Conservation (phyloP, 2,888 invertebrate species). For the Stenodera caucasica region DNA sequence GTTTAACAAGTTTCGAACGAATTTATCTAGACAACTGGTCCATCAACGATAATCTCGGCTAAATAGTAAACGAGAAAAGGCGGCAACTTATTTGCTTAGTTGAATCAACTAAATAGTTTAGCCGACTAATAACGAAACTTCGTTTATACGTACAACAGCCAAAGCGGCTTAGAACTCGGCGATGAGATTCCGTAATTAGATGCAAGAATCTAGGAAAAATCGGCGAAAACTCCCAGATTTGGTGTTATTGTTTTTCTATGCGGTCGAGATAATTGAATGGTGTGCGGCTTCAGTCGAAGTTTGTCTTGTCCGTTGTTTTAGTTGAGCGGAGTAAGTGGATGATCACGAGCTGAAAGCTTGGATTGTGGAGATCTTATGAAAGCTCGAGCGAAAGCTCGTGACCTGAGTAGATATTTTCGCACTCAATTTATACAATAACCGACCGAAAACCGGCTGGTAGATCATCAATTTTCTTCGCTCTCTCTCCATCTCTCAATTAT, state of each 20-base stretch:
- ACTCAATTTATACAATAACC: conserved; percentile 20
- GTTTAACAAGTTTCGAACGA: not conserved
- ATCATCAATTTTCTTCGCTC: too few relatives aligned
- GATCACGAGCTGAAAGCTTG: conserved; percentile 23
- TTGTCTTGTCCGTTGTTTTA: conserved; percentile 26
- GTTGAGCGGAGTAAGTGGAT: conserved; percentile 13
- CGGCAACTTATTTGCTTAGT: too few relatives aligned
- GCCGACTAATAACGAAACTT: not conserved
- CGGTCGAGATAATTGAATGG: not conserved
- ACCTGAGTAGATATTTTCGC: conserved; percentile 19
- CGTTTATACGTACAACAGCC: too few relatives aligned
- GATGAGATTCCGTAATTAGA: too few relatives aligned
- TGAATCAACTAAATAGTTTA: not conserved
- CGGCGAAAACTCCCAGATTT: too few relatives aligned
- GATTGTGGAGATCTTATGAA: conserved; percentile 20
- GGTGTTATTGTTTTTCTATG: not conserved
- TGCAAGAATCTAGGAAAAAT: too few relatives aligned
- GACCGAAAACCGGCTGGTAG: not conserved
- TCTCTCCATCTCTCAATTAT: too few relatives aligned
- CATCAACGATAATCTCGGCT: not conserved
- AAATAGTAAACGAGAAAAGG: not conserved
- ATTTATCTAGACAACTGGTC: not conserved
- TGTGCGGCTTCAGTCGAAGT: conserved; percentile 13
- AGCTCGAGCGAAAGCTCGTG: conserved; percentile 29
- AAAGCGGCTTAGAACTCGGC: too few relatives aligned